These are phyloP conservation scores for Megalops atlanticus DNA, from an alignment of 2,113 vertebrate species.

Conservation along the genomic window DNA sequence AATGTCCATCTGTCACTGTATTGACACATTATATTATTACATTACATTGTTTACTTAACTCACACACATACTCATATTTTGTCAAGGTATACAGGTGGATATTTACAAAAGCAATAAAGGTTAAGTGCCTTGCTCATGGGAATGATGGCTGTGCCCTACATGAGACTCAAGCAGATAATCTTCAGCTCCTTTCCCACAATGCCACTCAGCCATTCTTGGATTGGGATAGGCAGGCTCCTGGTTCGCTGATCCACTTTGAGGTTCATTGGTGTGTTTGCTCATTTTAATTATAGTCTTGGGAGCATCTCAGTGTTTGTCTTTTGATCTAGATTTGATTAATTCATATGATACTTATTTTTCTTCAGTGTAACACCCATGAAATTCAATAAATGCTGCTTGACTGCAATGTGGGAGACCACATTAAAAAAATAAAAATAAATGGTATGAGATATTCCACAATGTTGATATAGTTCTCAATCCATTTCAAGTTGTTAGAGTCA, in stretches of 20 bases:
- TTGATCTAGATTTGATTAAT: no score
- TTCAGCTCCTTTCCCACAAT: no score
- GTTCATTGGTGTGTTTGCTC: no score
- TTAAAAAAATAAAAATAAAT: background rate
- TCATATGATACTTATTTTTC: no score
- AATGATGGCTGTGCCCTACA: background rate
- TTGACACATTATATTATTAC: background rate
- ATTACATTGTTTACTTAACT: background rate
- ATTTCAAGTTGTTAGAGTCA: background rate
- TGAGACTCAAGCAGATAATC: no score
- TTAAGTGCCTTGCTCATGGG: background rate
- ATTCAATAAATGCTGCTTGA: no score
- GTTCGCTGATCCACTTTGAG: background rate
- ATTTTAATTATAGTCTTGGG: no score
- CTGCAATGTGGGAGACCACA: no score
- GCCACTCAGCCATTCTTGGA: no score
- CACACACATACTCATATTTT: background rate
- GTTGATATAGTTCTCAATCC: background rate
- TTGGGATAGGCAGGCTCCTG: background rate
- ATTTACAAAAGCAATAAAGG: background rate
- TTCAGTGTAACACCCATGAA: no score
- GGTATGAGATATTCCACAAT: background rate
- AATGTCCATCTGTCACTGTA: background rate
- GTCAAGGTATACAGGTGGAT: background rate
- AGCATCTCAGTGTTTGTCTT: no score